Conservation (phyloP, 2,797 vertebrate genomes). For the Tangara arthus region DNA sequence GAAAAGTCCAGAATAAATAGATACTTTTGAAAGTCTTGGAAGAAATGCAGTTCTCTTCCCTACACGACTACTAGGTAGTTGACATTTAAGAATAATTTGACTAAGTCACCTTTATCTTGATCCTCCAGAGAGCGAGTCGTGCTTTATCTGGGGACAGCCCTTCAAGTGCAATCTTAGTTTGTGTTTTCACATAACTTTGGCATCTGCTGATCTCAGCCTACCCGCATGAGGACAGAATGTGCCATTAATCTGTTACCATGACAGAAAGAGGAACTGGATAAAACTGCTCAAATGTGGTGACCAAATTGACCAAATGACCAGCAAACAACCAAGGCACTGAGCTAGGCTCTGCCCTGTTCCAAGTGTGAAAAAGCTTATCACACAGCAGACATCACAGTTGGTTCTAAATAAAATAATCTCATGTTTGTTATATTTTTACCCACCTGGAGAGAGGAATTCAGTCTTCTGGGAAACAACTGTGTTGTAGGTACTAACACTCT, state of each 20-base stretch:
- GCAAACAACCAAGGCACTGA: accelerated
- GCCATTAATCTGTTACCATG: background rate
- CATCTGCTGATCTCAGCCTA: background rate
- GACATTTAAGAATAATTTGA: background rate
- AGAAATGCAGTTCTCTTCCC: background rate
- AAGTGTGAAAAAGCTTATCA: background rate
- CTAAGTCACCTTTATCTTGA: background rate
- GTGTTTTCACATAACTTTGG: background rate
- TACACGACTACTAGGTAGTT: background rate
- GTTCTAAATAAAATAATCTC: background rate
- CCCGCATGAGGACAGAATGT: background rate
- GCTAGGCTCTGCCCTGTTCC: background rate
- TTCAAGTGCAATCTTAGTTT: background rate
- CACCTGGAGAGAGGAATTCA: background rate
- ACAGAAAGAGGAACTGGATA: background rate
- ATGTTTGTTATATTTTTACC: background rate
- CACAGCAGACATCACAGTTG: background rate
- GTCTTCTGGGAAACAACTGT: background rate
- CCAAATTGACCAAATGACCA: background rate
- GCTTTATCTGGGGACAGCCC: background rate
- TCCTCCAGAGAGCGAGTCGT: background rate
- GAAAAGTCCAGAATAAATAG: background rate
- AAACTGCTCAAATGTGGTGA: background rate
- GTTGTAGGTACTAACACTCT: background rate
- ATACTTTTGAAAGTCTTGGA: background rate